Evolutionary conservation across 2,797 vertebrate species (phyloP), one percentile per base, ranked within the genome.

Genomic region (Megalops cyprinoides): DNA sequence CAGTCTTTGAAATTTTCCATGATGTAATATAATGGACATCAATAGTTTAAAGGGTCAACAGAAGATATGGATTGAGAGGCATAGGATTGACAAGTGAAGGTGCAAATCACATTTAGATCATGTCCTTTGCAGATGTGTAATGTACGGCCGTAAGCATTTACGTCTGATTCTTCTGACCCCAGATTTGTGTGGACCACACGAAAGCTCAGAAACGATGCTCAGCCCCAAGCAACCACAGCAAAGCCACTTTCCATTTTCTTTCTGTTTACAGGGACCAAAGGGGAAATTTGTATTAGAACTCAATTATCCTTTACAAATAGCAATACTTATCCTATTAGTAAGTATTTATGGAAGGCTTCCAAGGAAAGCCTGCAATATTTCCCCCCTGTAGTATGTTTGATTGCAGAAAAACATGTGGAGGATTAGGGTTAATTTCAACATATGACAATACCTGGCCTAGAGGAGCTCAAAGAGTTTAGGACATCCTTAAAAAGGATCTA

Each of bases 51-150:
- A 67, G 60, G 15, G 12, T 28, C 0, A 51, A 55, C 46, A 56
- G 7, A 46, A 51, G 20, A 75, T n/a, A 75, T 79, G 80, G 39
- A 75, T 75, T 46, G 78, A 51, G 34, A 79, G 39, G 37, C 78
- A 56, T 58, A 49, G 46, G 39, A 58, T n/a, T 8, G n/a, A 20
- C 58, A 67, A 44, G 67, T 4, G 25, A 20, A 31, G 9, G 25
- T 53, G 44, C 51, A 74, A 48, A 58, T 60, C 37, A 75, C n/a
- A 31, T 10, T 60, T 23, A 31, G 37, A 44, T 15, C 44, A 18
- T n/a, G 42, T 53, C 18, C 10, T 34, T 44, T 51, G 44, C 56
- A 14, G 28, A 46, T 58, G 5, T 62, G 42, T 34, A 2, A 55
- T 42, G 28, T 34, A 51, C 74, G 1, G 46, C 18, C 20, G 10